Percentiles rank a stretch among this genome's conserved stretches.
These are phyloP conservation scores for Bathynomus jamesi DNA, from an alignment of 1,140 invertebrate genomes.

Conservation along the genomic window DNA sequence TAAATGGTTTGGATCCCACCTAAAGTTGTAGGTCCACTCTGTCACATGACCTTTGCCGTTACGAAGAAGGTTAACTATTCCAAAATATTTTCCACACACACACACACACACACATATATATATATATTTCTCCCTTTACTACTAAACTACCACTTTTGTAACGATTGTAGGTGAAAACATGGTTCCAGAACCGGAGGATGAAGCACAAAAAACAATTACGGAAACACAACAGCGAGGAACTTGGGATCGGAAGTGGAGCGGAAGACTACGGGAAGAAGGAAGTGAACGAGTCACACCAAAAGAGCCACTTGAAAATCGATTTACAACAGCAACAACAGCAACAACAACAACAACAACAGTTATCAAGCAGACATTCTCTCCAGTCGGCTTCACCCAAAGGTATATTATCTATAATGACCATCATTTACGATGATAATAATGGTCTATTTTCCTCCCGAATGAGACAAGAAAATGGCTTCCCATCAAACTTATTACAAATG, in stretches of 20 bases:
- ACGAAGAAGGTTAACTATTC: too few species aligned
- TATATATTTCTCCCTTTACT: too few species aligned
- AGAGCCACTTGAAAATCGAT: background rate
- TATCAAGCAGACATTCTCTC: background rate
- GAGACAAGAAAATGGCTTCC: too few species aligned
- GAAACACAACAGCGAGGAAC: constrained; percentile 53
- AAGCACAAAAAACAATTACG: constrained; percentile 93
- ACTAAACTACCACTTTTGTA: too few species aligned
- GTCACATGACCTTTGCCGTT: too few species aligned
- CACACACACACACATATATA: too few species aligned
- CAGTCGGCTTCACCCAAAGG: background rate
- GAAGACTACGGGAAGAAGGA: background rate
- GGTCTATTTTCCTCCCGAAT: too few species aligned
- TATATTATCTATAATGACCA: background rate
- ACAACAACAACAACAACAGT: constrained; percentile 8
- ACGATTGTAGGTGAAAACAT: constrained; percentile 85
- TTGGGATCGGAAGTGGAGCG: constrained; percentile 7
- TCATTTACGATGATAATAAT: background rate
- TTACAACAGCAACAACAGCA: background rate
- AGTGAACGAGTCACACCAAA: background rate
- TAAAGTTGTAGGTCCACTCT: too few species aligned
- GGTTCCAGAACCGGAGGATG: constrained; percentile 96
- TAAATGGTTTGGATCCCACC: too few species aligned
- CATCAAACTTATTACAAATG: too few species aligned
- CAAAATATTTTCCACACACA: too few species aligned